Conservation (phyloP, 2,797 vertebrate species). For the Helarctos malayanus region DNA sequence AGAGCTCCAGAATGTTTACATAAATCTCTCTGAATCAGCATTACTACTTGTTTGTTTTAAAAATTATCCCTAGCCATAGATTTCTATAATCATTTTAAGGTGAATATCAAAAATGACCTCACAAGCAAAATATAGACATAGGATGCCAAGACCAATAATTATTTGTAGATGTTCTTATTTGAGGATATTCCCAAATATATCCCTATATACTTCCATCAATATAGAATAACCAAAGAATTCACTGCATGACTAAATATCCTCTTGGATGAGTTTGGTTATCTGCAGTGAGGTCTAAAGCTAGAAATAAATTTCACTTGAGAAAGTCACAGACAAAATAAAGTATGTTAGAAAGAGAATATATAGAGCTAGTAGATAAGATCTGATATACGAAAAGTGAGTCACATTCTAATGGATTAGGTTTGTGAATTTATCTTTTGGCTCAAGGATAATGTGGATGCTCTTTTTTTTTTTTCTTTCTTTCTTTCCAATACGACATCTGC, state of each 20-base stretch:
- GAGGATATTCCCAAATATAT: neutral
- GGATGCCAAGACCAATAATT: neutral
- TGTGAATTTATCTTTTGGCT: constrained; percentile 44
- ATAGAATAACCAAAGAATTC: neutral
- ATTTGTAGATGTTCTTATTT: neutral
- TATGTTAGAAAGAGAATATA: neutral
- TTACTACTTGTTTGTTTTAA: neutral
- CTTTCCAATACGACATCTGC: neutral
- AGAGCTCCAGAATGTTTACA: neutral
- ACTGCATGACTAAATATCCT: neutral
- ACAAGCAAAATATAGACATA: neutral
- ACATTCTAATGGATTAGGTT: neutral
- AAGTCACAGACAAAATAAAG: neutral
- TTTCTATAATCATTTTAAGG: neutral
- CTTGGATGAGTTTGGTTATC: neutral
- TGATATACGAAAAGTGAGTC: neutral
- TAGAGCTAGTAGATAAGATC: neutral
- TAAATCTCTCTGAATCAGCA: neutral
- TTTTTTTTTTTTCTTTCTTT: too few species aligned
- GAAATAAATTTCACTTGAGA: constrained; percentile 38
- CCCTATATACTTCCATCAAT: neutral
- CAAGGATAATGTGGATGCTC: neutral
- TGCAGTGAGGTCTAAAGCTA: neutral
- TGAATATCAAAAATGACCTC: neutral
- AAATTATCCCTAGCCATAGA: neutral